A percentile compares a stretch with the other conserved stretches of the same genome.
Evolutionary conservation across 2,797 vertebrate species (phyloP).

Genomic region (Vipera latastei): DNA sequence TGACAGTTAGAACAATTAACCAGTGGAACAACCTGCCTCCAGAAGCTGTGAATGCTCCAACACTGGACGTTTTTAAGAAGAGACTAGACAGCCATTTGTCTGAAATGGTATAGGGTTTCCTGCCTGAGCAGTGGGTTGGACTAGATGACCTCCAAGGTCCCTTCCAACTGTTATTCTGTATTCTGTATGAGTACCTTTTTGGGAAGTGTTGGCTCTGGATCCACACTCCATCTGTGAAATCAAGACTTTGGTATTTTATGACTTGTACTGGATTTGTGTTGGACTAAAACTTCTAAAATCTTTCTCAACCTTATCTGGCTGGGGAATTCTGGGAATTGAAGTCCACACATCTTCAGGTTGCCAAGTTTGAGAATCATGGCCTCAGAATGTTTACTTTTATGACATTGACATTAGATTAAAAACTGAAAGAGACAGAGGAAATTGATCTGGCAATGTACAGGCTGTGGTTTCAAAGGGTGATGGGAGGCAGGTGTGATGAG

Average conservation of each 20-base stretch:
- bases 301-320: background rate
- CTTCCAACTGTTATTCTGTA: too few relatives aligned
- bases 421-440: background rate
- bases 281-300: background rate
- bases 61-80: too few relatives aligned
- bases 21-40: background rate
- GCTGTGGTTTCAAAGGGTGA: background rate
- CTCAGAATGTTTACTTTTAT: background rate
- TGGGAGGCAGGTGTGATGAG: background rate
- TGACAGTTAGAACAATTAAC: background rate
- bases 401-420: background rate
- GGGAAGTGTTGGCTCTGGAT: background rate
- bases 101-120: too few relatives aligned
- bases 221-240: background rate
- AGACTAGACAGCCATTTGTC: too few relatives aligned
- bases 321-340: background rate
- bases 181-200: background rate
- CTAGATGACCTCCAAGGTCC: too few relatives aligned
- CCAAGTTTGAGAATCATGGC: background rate
- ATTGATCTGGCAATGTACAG: background rate
- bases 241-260: background rate
- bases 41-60: background rate
- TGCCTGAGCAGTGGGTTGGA: too few relatives aligned
- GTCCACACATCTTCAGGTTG: background rate
- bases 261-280: background rate